Evolutionary conservation across 2,888 invertebrate species (phyloP).

Genomic region (Thysanoteuthis rhombus): DNA sequence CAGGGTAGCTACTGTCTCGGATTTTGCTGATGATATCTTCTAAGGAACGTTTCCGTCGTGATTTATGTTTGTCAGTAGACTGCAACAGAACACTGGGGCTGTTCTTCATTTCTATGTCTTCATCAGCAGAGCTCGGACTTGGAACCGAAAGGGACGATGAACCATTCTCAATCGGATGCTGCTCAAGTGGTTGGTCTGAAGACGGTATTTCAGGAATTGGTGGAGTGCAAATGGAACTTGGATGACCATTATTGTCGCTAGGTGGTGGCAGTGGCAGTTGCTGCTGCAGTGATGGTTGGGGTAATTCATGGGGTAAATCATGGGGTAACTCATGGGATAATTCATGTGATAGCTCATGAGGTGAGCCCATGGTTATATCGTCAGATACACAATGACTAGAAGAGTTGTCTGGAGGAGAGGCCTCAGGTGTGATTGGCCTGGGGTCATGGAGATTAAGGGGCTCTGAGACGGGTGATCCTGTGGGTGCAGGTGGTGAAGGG

Average conservation of each 20-base stretch:
- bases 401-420: slow-evolving; percentile 21
- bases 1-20: slow-evolving; percentile 43
- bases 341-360: not conserved
- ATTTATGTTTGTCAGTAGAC: slow-evolving; percentile 41
- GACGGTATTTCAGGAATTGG: not conserved
- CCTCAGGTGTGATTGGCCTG: slow-evolving; percentile 21
- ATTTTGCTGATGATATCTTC: slow-evolving; percentile 59
- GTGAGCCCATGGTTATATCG: slow-evolving; percentile 26
- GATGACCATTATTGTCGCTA: not conserved
- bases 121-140: slow-evolving; percentile 31
- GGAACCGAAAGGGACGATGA: slow-evolving; percentile 26
- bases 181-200: not conserved
- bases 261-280: not conserved
- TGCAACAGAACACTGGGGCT: slow-evolving; percentile 1
- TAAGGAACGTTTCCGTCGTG: slow-evolving; percentile 56
- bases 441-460: slow-evolving; percentile 29
- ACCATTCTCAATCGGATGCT: slow-evolving; percentile 29
- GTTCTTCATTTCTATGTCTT: slow-evolving; percentile 32
- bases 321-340: not conserved
- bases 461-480: slow-evolving; percentile 26
- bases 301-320: not conserved
- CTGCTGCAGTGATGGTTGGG: slow-evolving; percentile 18
- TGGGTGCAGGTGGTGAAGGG: slow-evolving; percentile 28
- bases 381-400: slow-evolving; percentile 28
- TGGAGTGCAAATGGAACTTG: not conserved